Evolutionary conservation across 2,888 invertebrate species (phyloP).

Genomic region (Pristionchus fissidentatus): DNA sequence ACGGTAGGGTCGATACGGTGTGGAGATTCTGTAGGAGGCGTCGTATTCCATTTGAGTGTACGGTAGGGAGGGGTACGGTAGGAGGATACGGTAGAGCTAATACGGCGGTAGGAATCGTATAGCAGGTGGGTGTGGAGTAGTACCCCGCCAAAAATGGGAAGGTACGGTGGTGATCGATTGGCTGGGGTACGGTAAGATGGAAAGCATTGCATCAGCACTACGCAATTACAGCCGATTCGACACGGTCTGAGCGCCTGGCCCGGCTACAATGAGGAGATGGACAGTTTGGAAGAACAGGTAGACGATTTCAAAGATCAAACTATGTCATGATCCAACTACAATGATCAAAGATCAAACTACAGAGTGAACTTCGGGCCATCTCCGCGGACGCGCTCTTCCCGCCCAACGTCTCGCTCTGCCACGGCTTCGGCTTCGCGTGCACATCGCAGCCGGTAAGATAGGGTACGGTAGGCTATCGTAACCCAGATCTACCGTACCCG

Average conservation of each 20-base stretch:
- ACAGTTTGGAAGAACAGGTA: background rate
- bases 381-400: conserved; percentile 59
- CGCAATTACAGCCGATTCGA: conserved; percentile 14
- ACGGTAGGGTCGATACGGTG: background rate
- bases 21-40: background rate
- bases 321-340: background rate
- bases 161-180: background rate
- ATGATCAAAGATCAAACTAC: background rate
- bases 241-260: background rate
- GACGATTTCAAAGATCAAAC: background rate
- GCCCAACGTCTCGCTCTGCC: conserved; percentile 65
- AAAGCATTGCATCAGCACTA: too few species aligned
- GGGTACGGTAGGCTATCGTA: conserved; percentile 3
- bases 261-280: background rate
- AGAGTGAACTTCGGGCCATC: conserved; percentile 52
- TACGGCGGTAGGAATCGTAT: background rate
- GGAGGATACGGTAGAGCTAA: too few species aligned
- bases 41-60: background rate
- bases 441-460: conserved; percentile 61
- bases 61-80: too few species aligned
- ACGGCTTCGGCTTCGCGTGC: conserved; percentile 69
- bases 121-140: background rate
- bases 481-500: background rate
- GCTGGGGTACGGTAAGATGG: background rate
- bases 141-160: background rate